Percentiles rank a stretch among this genome's conserved stretches.
These are phyloP conservation scores for Cygnus buccinator DNA, from an alignment of 2,113 vertebrate species.

Conservation along the genomic window DNA sequence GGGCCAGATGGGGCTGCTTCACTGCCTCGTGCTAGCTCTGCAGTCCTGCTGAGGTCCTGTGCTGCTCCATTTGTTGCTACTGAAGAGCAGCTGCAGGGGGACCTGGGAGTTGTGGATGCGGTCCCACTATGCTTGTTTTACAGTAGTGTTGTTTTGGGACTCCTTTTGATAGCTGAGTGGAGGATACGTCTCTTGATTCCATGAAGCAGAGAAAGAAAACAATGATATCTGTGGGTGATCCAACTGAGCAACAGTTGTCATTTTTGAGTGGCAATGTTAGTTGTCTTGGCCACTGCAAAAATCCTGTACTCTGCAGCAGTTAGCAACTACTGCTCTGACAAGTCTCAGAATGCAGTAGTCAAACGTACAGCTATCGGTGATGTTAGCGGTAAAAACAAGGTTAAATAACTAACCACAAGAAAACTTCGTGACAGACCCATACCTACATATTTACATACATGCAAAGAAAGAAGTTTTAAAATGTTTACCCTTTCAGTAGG, in stretches of 20 bases:
- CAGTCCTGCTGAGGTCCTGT: background rate
- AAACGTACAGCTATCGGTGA: background rate
- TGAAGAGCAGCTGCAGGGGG: background rate
- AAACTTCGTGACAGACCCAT: background rate
- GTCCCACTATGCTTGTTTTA: background rate
- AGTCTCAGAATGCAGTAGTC: background rate
- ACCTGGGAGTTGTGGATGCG: background rate
- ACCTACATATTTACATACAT: background rate
- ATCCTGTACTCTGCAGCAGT: background rate
- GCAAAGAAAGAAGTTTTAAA: background rate
- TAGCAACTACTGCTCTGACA: background rate
- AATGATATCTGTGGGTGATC: background rate
- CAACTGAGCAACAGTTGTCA: background rate
- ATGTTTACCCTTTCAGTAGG: background rate
- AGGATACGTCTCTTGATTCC: background rate
- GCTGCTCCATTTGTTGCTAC: background rate
- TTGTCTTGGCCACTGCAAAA: background rate
- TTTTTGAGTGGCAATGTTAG: background rate
- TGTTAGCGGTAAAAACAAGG: background rate
- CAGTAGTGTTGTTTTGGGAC: background rate
- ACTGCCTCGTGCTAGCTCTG: background rate
- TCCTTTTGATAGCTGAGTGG: background rate
- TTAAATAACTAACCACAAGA: background rate
- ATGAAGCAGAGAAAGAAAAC: background rate
- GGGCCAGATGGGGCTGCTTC: background rate